Conservation (phyloP, 2,113 vertebrate species). For the Anser cygnoides region DNA sequence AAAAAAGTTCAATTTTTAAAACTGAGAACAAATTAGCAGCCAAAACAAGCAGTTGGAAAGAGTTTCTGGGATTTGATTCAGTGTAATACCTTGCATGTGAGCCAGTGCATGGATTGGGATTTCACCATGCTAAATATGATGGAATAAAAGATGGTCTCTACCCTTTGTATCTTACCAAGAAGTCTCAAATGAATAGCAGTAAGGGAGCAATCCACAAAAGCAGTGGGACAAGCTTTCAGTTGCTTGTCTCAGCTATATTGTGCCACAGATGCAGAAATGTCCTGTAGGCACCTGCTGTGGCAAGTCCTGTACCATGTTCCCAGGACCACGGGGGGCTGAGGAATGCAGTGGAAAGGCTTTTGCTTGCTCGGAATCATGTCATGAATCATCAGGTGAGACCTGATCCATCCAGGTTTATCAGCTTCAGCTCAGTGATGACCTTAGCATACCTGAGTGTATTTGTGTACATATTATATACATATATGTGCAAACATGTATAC, state of each 20-base stretch:
- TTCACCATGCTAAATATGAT: not conserved
- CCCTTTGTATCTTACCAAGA: not conserved
- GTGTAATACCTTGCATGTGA: not conserved
- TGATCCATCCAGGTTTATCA: not conserved
- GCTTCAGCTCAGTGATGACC: not conserved
- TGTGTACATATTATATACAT: not conserved
- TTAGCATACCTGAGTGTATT: not conserved
- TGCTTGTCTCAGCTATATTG: not conserved
- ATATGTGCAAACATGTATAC: not conserved
- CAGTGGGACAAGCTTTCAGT: not conserved
- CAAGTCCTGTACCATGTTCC: not conserved
- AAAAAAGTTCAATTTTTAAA: not conserved
- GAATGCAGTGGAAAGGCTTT: not conserved
- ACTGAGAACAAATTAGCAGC: not conserved
- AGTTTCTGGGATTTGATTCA: not conserved
- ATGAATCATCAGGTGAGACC: not conserved
- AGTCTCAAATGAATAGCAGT: not conserved
- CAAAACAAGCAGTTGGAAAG: not conserved
- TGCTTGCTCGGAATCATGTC: not conserved
- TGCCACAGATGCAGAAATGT: not conserved
- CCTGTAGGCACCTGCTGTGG: not conserved
- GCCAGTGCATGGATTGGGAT: not conserved
- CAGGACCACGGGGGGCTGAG: not conserved
- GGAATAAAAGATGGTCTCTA: not conserved
- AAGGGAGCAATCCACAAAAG: not conserved